Evolutionary conservation across 2,888 invertebrate species (phyloP).

Genomic region (Cosmorhoe ocellata): DNA sequence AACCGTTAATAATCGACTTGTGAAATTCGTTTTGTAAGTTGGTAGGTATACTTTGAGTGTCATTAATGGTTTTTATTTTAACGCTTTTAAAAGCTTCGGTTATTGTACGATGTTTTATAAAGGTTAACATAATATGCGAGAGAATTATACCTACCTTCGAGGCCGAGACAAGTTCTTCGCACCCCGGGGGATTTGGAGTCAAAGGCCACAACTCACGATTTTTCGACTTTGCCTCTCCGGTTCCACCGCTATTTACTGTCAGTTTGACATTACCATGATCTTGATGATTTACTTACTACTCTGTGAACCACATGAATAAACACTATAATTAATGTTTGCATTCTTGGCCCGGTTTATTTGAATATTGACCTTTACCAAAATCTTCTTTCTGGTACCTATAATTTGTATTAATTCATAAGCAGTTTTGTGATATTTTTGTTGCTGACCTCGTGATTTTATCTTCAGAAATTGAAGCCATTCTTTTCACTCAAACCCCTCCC

Average conservation of each 20-base stretch:
- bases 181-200: conserved; percentile 53
- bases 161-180: conserved; percentile 49
- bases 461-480: conserved; percentile 48
- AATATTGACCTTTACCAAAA: neutral
- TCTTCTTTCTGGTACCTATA: neutral
- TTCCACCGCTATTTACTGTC: conserved; percentile 45
- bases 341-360: neutral
- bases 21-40: conserved; percentile 7
- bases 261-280: conserved; percentile 30
- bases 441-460: conserved; percentile 31
- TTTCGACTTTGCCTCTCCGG: conserved; percentile 48
- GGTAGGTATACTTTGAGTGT: conserved; percentile 8
- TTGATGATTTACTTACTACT: conserved; percentile 38
- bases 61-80: conserved; percentile 17
- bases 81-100: conserved; percentile 9
- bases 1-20: conserved; percentile 12
- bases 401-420: too few relatives aligned
- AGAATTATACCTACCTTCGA: conserved; percentile 40
- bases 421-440: conserved; percentile 1
- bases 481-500: conserved; percentile 45
- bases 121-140: conserved; percentile 28
- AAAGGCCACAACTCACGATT: conserved; percentile 62
- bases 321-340: neutral
- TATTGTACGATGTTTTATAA: conserved; percentile 25
- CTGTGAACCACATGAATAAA: neutral